Evolutionary conservation across 2,888 invertebrate genomes (phyloP).

Genomic region (Hedychridium roseum): DNA sequence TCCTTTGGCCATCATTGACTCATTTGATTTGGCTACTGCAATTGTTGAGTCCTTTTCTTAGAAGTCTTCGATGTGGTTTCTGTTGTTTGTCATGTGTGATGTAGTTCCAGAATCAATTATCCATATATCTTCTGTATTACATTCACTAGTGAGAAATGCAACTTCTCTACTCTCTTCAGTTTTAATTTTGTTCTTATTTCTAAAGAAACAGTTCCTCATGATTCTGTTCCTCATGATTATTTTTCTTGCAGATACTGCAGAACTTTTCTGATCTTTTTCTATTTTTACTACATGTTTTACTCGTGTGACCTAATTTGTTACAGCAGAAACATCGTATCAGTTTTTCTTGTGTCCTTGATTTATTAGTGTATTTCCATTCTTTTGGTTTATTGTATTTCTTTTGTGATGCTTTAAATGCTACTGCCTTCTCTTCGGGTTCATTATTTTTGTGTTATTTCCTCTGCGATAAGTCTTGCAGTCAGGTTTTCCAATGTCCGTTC

Average conservation of each 20-base stretch:
- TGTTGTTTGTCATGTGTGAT: not conserved
- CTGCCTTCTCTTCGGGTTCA: not conserved
- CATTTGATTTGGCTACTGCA: not conserved
- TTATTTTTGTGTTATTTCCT: not conserved
- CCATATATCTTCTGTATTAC: not conserved
- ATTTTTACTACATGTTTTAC: not conserved
- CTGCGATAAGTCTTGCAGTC: not conserved
- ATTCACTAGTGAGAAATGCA: not conserved
- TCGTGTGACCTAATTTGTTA: constrained; percentile 1
- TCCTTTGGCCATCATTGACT: constrained; percentile 1
- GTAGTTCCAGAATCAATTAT: constrained; percentile 6
- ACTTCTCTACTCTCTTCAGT: not conserved
- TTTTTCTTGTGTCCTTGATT: too few relatives aligned
- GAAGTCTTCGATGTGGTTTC: not conserved
- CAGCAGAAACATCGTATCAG: constrained; percentile 4
- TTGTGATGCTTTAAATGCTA: constrained; percentile 4
- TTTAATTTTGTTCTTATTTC: not conserved
- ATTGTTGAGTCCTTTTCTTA: not conserved
- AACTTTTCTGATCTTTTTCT: not conserved
- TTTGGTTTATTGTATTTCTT: not conserved
- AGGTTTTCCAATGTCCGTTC: not conserved
- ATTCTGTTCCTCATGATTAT: constrained; percentile 4
- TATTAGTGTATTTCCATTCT: too few relatives aligned
- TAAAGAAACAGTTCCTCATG: constrained; percentile 7
- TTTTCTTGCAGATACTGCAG: constrained; percentile 11